Conservation (phyloP, 2,113 vertebrate species). For the Empidonax alnorum region DNA sequence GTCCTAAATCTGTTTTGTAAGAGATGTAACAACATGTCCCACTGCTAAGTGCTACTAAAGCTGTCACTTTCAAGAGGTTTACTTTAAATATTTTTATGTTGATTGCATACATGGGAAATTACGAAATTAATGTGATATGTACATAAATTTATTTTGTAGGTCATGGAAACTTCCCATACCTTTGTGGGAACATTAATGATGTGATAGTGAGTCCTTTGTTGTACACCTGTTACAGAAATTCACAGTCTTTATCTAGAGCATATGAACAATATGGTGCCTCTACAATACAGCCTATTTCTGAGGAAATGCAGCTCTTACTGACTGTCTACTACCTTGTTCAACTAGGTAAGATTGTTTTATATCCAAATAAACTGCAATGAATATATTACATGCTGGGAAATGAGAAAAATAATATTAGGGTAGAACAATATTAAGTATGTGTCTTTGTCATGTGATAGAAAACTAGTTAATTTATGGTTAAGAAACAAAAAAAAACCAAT, state of each 20-base stretch:
- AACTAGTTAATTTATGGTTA: neutral
- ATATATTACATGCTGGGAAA: neutral
- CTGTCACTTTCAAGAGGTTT: neutral
- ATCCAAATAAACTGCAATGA: neutral
- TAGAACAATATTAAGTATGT: neutral
- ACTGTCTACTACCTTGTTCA: conserved; percentile 98
- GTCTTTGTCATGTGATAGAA: neutral
- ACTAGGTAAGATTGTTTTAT: conserved; percentile 82
- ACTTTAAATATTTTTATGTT: neutral
- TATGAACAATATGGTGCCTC: conserved; percentile 88
- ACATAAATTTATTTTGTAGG: conserved; percentile 72
- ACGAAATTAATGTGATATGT: neutral
- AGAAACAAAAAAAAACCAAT: neutral
- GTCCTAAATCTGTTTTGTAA: neutral
- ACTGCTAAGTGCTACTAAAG: neutral
- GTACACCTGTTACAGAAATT: conserved; percentile 90
- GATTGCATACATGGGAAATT: neutral
- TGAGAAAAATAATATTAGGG: neutral
- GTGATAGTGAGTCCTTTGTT: conserved; percentile 90
- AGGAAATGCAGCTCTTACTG: conserved; percentile 96
- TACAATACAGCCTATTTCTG: conserved; percentile 87
- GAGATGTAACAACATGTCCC: neutral
- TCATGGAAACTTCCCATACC: conserved; percentile 90
- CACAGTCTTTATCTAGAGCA: conserved; percentile 87
- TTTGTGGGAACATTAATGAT: conserved; percentile 90